Evolutionary conservation across 2,888 invertebrate genomes (phyloP).

Genomic region (Liodrosophila aerea): DNA sequence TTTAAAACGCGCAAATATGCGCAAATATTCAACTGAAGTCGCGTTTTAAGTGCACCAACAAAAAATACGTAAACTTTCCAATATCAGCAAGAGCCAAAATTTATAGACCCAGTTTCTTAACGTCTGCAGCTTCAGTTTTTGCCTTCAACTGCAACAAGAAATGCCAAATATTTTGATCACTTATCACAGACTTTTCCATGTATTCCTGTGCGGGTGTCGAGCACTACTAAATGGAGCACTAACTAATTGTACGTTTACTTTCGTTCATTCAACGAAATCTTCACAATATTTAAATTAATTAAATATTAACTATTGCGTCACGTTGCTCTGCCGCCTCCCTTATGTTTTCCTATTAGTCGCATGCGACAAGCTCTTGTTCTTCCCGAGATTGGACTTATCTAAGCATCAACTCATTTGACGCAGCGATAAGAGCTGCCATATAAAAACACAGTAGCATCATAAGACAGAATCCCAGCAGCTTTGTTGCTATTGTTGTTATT

Average conservation of each 20-base stretch:
- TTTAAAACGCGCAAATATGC: constrained; percentile 70
- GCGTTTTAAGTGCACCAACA: constrained; percentile 30
- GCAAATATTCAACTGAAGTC: constrained; percentile 33
- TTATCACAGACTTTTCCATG: not conserved
- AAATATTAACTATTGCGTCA: constrained; percentile 43
- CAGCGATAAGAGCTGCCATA: constrained; percentile 58
- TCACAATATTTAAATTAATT: constrained; percentile 17
- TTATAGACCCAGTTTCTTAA: constrained; percentile 45
- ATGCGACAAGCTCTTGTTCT: constrained; percentile 50
- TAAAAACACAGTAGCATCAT: constrained; percentile 34
- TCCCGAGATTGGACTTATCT: constrained; percentile 52
- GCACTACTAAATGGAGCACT: constrained; percentile 14
- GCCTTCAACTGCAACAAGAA: constrained; percentile 36
- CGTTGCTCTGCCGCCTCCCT: constrained; percentile 35
- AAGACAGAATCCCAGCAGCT: constrained; percentile 16
- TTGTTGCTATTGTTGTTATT: constrained; percentile 25
- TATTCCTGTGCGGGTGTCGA: constrained; percentile 17
- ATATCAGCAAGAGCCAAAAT: constrained; percentile 51
- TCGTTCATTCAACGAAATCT: constrained; percentile 22
- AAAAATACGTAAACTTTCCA: constrained; percentile 54
- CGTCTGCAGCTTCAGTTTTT: constrained; percentile 17
- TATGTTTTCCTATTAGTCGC: constrained; percentile 22
- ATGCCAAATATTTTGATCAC: constrained; percentile 7
- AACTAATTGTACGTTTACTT: constrained; percentile 31
- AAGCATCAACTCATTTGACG: constrained; percentile 59